phyloP scores from a whole-genome alignment of 2,797 vertebrate species.

The Mormyrops boulengeri region DNA sequence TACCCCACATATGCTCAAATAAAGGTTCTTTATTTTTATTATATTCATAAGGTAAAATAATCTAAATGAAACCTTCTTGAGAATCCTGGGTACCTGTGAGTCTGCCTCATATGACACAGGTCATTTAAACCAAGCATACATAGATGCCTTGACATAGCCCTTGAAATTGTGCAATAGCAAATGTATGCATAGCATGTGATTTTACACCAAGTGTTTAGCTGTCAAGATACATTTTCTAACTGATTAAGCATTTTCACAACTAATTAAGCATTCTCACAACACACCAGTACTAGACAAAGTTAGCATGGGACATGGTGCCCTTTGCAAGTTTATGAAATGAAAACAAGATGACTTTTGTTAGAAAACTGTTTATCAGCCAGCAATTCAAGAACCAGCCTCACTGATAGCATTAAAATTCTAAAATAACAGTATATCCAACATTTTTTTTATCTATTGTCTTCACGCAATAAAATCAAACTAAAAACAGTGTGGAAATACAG shows the following conservation, averaged over 20 bases:
- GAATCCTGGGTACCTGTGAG: background rate
- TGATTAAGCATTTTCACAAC: background rate
- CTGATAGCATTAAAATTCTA: background rate
- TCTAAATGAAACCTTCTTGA: background rate
- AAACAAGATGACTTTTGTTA: slow-evolving; percentile 49
- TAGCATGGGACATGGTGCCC: background rate
- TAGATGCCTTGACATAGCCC: background rate
- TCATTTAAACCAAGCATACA: background rate
- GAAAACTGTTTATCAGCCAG: slow-evolving; percentile 51
- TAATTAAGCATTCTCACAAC: background rate
- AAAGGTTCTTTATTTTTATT: background rate
- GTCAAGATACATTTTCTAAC: background rate
- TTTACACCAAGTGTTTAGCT: background rate
- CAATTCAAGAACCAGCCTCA: background rate
- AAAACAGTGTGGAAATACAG: slow-evolving; percentile 37
- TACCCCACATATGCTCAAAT: background rate
- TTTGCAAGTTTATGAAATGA: slow-evolving; percentile 45
- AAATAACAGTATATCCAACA: slow-evolving; percentile 9
- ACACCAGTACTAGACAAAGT: slow-evolving; percentile 1
- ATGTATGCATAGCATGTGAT: background rate
- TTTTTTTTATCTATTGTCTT: background rate
- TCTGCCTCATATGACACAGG: background rate
- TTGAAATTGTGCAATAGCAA: background rate
- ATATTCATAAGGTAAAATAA: background rate
- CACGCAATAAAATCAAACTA: slow-evolving; percentile 53